phyloP scores from a whole-genome alignment of 2,888 invertebrate genomes.

The Trachelus tabidus region DNA sequence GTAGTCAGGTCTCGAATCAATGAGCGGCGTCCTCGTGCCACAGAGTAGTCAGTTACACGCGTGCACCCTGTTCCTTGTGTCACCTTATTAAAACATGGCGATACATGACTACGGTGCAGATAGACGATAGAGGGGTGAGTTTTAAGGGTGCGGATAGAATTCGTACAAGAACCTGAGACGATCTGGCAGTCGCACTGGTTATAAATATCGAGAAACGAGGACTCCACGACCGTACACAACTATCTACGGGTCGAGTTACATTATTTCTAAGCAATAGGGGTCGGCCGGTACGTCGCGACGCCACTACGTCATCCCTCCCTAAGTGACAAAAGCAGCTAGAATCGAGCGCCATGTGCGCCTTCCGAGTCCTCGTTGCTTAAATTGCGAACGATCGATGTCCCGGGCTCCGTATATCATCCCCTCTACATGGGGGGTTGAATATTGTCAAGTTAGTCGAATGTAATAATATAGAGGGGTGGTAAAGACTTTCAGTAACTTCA shows the following conservation, averaged over 20 bases:
- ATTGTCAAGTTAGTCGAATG: not conserved
- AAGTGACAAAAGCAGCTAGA: not conserved
- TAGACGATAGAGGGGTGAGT: not conserved
- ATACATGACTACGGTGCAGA: not conserved
- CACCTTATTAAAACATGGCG: not conserved
- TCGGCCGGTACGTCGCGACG: not conserved
- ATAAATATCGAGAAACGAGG: not conserved
- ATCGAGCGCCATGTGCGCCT: not conserved
- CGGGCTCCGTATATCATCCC: not conserved
- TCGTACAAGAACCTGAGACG: not conserved
- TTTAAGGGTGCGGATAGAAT: not conserved
- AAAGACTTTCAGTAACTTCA: not conserved
- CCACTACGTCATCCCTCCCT: not conserved
- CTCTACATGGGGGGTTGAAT: not conserved
- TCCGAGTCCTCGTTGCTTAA: not conserved
- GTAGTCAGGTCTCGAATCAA: conserved; percentile 39
- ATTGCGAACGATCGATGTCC: not conserved
- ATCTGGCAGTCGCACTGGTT: not conserved
- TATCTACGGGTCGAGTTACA: not conserved
- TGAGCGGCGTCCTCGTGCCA: conserved; percentile 44
- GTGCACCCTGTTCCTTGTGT: not conserved
- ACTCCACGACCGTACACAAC: not conserved
- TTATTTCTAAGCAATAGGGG: not conserved
- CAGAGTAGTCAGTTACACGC: not conserved
- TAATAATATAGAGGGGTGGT: not conserved